Evolutionary conservation across 2,113 vertebrate species (phyloP).

Genomic region (Peromyscus leucopus): DNA sequence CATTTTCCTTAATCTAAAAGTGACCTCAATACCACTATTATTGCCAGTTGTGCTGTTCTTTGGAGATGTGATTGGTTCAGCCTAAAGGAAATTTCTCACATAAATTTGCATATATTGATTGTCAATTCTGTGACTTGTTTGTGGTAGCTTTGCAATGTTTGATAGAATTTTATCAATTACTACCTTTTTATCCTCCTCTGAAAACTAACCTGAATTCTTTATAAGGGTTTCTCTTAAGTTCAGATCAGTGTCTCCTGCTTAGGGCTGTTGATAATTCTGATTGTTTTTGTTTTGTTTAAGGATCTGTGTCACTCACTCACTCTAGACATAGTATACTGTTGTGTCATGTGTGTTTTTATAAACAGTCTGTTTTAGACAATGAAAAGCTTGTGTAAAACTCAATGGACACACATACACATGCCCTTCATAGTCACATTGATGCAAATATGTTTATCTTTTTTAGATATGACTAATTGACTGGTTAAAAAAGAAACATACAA

Average conservation of each 20-base stretch:
- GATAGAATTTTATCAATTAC: constrained; percentile 24
- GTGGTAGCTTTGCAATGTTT: constrained; percentile 63
- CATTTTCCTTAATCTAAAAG: constrained; percentile 55
- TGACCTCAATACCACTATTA: background rate
- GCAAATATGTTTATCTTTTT: constrained; percentile 18
- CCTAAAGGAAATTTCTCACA: background rate
- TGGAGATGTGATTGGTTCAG: constrained; percentile 6
- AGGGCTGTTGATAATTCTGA: background rate
- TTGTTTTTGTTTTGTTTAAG: constrained; percentile 60
- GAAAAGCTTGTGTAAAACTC: constrained; percentile 1
- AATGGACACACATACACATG: background rate
- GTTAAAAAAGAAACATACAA: constrained; percentile 28
- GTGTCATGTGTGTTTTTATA: constrained; percentile 23
- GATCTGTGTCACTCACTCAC: constrained; percentile 69
- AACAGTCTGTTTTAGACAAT: constrained; percentile 4
- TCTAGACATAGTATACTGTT: background rate
- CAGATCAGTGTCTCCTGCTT: constrained; percentile 33
- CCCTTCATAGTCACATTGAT: background rate
- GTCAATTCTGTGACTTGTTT: constrained; percentile 64
- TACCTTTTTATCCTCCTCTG: background rate
- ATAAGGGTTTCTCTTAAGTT: constrained; percentile 64
- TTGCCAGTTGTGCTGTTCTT: background rate
- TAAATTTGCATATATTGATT: constrained; percentile 64
- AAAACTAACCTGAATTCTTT: constrained; percentile 73
- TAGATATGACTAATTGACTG: constrained; percentile 30